phyloP scores from a whole-genome alignment of 2,888 invertebrate species.

The Epirrhoe tristata region DNA sequence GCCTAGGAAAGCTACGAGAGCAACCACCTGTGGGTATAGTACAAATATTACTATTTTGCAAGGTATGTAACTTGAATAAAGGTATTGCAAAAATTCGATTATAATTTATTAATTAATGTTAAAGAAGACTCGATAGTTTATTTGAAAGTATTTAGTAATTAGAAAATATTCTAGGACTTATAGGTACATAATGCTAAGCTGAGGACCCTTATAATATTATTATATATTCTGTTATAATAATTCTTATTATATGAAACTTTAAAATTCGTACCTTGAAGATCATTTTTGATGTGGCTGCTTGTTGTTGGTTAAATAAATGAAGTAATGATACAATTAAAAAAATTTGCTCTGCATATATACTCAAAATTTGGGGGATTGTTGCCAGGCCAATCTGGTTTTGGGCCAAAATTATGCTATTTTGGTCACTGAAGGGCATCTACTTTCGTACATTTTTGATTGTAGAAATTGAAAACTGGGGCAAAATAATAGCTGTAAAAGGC shows the following conservation, averaged over 20 bases:
- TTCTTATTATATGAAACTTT: background rate
- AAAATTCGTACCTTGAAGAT: constrained; percentile 15
- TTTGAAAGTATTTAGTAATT: too few relatives aligned
- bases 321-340: constrained; percentile 43
- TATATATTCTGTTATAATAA: too few relatives aligned
- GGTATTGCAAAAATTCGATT: too few relatives aligned
- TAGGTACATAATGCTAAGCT: background rate
- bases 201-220: background rate
- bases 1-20: constrained; percentile 49
- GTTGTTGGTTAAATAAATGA: constrained; percentile 1
- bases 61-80: background rate
- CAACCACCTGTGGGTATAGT: constrained; percentile 46
- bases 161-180: too few relatives aligned
- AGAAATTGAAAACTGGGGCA: constrained; percentile 37
- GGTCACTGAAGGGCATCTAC: constrained; percentile 50
- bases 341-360: constrained; percentile 51
- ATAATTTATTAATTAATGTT: too few relatives aligned
- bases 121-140: background rate
- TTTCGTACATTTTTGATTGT: constrained; percentile 49
- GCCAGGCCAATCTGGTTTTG: constrained; percentile 43
- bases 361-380: constrained; percentile 39
- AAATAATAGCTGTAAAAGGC: constrained; percentile 4
- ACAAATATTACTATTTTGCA: constrained; percentile 10
- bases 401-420: constrained; percentile 42
- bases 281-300: constrained; percentile 11